A percentile compares a stretch with the other conserved stretches of the same genome.
These are phyloP conservation scores for Maylandia zebra DNA, from an alignment of 2,113 vertebrate genomes.

Conservation along the genomic window DNA sequence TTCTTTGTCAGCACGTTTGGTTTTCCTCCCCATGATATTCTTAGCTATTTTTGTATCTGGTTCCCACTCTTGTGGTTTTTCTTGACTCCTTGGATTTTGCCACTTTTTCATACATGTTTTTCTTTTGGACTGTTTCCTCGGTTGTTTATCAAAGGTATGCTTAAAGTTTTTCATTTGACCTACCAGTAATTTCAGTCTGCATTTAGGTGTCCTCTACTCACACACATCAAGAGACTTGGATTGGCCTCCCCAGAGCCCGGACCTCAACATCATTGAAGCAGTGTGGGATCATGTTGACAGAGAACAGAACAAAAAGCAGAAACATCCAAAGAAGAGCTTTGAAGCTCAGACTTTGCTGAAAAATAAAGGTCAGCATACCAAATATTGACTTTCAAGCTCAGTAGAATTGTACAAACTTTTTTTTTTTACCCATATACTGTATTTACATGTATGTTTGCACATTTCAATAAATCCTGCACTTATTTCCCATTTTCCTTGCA, in stretches of 20 bases:
- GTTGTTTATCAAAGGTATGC: neutral
- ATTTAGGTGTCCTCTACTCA: neutral
- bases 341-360: neutral
- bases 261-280: neutral
- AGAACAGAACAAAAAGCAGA: neutral
- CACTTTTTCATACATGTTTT: neutral
- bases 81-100: neutral
- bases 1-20: neutral
- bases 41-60: neutral
- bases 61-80: neutral
- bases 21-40: neutral
- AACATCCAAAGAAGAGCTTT: neutral
- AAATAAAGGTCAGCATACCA: neutral
- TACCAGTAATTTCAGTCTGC: neutral
- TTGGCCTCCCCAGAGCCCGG: rapidly evolving
- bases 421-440: neutral
- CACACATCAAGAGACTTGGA: neutral
- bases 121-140: neutral
- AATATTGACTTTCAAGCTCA: neutral
- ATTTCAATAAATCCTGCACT: neutral
- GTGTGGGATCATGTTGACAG: neutral
- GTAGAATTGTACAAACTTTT: neutral
- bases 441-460: neutral
- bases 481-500: neutral
- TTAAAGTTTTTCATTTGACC: neutral